These are phyloP conservation scores for Lithobates sylvaticus DNA, from an alignment of 2,797 vertebrate species.

Conservation along the genomic window DNA sequence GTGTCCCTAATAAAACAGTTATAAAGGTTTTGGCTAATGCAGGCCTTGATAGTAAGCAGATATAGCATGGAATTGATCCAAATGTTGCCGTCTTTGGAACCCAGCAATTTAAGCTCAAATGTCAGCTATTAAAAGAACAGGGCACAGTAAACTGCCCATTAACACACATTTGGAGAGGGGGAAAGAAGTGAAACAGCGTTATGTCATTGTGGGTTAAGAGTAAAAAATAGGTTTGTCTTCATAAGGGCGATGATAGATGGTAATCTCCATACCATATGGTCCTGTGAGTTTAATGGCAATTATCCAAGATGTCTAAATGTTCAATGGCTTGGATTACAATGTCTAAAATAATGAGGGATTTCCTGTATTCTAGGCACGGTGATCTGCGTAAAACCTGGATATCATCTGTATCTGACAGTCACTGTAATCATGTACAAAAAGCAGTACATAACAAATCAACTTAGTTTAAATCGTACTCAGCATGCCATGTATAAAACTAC, in stretches of 20 bases:
- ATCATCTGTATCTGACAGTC: background rate
- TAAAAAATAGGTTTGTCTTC: slow-evolving; percentile 60
- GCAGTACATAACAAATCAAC: too few species aligned
- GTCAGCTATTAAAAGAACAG: slow-evolving; percentile 55
- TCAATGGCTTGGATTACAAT: background rate
- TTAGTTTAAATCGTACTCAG: too few species aligned
- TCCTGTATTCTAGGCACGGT: background rate
- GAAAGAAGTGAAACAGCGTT: slow-evolving; percentile 13
- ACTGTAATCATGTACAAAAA: too few species aligned
- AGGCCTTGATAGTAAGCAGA: slow-evolving; percentile 32
- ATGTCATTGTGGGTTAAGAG: slow-evolving; percentile 44
- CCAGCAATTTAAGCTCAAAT: slow-evolving; percentile 40
- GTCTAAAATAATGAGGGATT: background rate
- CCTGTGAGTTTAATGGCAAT: background rate
- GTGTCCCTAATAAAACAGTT: background rate
- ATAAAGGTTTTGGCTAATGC: background rate
- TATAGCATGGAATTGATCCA: slow-evolving; percentile 42
- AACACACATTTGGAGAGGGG: slow-evolving; percentile 36
- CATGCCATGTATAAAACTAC: too few species aligned
- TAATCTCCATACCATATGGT: slow-evolving; percentile 36
- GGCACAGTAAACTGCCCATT: slow-evolving; percentile 25
- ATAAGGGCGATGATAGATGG: slow-evolving; percentile 54
- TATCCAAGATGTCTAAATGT: slow-evolving; percentile 22
- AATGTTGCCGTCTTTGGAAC: slow-evolving; percentile 34
- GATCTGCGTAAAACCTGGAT: background rate